Evolutionary conservation across 2,113 vertebrate species (phyloP).

Genomic region (Agelaius tricolor): DNA sequence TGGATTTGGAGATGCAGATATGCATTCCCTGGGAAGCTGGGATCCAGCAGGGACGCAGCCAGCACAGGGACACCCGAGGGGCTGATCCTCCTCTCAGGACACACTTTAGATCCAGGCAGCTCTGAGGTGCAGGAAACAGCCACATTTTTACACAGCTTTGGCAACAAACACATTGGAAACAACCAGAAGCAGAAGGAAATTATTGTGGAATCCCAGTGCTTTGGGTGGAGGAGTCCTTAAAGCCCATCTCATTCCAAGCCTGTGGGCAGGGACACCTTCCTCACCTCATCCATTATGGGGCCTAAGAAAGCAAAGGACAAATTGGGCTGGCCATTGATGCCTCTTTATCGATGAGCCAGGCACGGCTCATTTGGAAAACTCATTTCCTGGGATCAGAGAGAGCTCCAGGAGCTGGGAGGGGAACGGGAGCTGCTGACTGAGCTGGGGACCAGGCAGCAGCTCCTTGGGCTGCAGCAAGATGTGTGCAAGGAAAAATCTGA

Average conservation of each 20-base stretch:
- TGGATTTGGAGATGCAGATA: background rate
- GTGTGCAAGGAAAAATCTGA: background rate
- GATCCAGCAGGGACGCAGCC: background rate
- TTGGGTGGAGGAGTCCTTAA: background rate
- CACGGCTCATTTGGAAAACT: background rate
- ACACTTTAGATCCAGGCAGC: background rate
- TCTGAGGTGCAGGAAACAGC: background rate
- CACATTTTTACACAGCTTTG: background rate
- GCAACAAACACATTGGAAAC: background rate
- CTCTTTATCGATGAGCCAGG: background rate
- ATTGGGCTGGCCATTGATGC: background rate
- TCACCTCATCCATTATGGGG: background rate
- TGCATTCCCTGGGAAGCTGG: background rate
- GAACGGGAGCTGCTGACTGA: background rate
- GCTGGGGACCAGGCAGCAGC: background rate
- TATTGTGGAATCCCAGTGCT: background rate
- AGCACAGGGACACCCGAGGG: background rate
- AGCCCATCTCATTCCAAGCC: background rate
- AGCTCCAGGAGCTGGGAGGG: background rate
- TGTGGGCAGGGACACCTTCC: background rate
- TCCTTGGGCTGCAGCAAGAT: background rate
- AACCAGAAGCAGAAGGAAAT: background rate
- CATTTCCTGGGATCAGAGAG: background rate
- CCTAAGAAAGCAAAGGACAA: background rate
- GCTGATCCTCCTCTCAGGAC: background rate